Evolutionary conservation across 30 jellyfish, hydroid and myxozoan genomes (phyloP), one percentile per base, ranked within the genome.

Genomic region (Clytia hemisphaerica): DNA sequence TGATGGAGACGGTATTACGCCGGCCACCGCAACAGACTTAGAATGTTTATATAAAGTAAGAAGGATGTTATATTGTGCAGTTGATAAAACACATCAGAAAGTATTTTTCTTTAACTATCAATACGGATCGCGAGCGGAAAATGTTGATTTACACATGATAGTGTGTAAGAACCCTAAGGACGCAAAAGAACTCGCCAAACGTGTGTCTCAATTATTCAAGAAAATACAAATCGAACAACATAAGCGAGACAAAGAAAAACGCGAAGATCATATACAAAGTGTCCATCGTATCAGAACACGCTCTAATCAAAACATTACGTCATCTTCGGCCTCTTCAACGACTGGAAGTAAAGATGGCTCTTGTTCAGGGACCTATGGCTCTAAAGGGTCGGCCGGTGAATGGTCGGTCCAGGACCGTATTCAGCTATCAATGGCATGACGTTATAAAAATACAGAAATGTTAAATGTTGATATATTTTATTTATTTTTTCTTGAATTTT

Each of bases 11-110:
- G 75, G 36, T 10, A 10, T 29, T 24, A 26, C 7, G 25, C 5
- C 18, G 26, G 31, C 12, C 22, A 26, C 21, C 14, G 45, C 29
- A 12, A 21, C 9, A 3, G 84, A 54, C 22, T 33, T 21, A 29
- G 84, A 53, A 35, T 22, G 25, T 4, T 55, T 80, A 45, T 88
- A 80, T 88, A 88, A 79, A 71, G 89, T 67, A 75, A 47, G 97
- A 33, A 50, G 97, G 38, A 88, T 88, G 35, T 55, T 79, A 62
- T 88, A 88, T 45, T 88, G 97, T 60, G 97, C 94, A 9, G 97
- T 88, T 19, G 97, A 88, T 72, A 79, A 67, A 58, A 83, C 73
- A 55, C 97, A 88, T 70, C 92, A 89, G 5, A 69, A 91, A 29
- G 89, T 88, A 36, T 88, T 88, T 45, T 80, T 91, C 46, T 88